A percentile compares a stretch with the other conserved stretches of the same genome.
Conservation (phyloP, 2,797 vertebrate genomes). For the Propithecus perrieri region DNA sequence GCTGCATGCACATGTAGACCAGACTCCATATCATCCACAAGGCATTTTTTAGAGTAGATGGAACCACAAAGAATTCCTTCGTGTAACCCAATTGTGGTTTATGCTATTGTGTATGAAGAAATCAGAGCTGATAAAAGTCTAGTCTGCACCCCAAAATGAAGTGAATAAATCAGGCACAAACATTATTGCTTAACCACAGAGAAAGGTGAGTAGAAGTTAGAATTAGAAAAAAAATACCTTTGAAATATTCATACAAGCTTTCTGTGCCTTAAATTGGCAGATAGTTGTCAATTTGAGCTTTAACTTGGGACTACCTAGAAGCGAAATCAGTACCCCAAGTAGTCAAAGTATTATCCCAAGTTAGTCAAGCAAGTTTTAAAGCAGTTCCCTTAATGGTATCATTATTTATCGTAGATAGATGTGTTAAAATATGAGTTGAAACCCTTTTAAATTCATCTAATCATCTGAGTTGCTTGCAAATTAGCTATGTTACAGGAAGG, state of each 20-base stretch:
- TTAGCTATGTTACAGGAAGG: neutral
- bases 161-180: neutral
- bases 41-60: neutral
- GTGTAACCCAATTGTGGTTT: neutral
- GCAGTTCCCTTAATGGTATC: neutral
- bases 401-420: neutral
- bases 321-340: neutral
- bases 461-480: neutral
- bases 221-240: neutral
- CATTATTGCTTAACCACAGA: neutral
- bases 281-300: neutral
- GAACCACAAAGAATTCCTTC: neutral
- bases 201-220: neutral
- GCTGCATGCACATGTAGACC: neutral
- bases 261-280: neutral
- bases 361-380: neutral
- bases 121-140: neutral
- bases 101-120: neutral
- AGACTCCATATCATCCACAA: neutral
- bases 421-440: neutral
- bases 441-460: neutral
- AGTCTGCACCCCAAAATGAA: neutral
- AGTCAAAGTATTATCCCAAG: neutral
- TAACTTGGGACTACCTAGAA: neutral
- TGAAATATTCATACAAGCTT: neutral